Evolutionary conservation across 2,888 invertebrate species (phyloP).

Genomic region (Perdita meconis): DNA sequence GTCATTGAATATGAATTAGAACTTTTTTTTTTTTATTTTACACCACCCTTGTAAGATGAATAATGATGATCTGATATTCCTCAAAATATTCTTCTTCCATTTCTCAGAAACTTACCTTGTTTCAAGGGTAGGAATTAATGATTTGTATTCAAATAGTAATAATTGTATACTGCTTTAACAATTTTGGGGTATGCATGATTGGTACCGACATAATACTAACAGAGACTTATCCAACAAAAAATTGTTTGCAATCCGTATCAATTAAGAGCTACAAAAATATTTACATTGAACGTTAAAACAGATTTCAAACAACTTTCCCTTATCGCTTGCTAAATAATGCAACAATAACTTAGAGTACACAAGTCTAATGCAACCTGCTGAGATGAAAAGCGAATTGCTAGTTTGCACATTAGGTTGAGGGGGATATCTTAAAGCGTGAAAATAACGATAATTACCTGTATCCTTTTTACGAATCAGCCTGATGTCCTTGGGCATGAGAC

Average conservation of each 20-base stretch:
- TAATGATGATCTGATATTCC: slow-evolving; percentile 50
- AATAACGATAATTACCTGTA: slow-evolving; percentile 88
- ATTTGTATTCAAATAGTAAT: slow-evolving; percentile 38
- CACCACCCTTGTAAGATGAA: slow-evolving; percentile 43
- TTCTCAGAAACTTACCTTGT: slow-evolving; percentile 62
- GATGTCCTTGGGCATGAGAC: slow-evolving; percentile 91
- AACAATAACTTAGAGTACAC: slow-evolving; percentile 32
- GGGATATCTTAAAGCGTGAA: slow-evolving; percentile 32
- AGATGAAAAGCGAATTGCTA: slow-evolving; percentile 49
- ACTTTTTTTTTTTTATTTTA: slow-evolving; percentile 24
- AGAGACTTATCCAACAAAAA: slow-evolving; percentile 41
- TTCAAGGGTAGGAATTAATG: slow-evolving; percentile 38
- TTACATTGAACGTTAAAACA: not conserved
- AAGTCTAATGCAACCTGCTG: slow-evolving; percentile 43
- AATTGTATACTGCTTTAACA: slow-evolving; percentile 32
- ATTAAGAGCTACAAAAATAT: too few species aligned
- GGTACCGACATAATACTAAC: slow-evolving; percentile 45
- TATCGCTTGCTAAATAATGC: slow-evolving; percentile 19
- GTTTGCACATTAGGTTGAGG: slow-evolving; percentile 42
- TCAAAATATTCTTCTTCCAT: slow-evolving; percentile 53
- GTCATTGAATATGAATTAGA: slow-evolving; percentile 2
- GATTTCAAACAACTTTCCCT: slow-evolving; percentile 43
- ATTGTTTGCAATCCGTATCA: slow-evolving; percentile 38
- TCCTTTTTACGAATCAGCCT: slow-evolving; percentile 93
- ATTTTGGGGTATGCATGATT: slow-evolving; percentile 55